A percentile compares a stretch with the other conserved stretches of the same genome.
Evolutionary conservation across 1,140 invertebrate genomes (phyloP).

Genomic region (Phocides pigmalion): DNA sequence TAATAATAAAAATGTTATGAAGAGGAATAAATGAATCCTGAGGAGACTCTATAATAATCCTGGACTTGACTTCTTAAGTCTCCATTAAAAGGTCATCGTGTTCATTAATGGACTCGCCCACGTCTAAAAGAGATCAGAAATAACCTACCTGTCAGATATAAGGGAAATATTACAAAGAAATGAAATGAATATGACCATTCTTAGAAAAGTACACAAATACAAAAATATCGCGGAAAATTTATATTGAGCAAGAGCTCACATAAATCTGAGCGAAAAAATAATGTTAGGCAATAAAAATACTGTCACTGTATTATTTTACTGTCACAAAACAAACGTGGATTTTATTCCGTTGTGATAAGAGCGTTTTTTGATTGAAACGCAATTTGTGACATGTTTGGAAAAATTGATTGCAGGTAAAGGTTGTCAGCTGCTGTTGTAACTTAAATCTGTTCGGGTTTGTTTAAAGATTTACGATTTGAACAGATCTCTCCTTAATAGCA

Average conservation of each 20-base stretch:
- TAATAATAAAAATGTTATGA: too few relatives aligned
- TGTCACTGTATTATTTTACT: conserved; percentile 14
- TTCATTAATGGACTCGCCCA: background rate
- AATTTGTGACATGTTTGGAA: background rate
- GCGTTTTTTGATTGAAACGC: background rate
- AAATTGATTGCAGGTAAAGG: too few relatives aligned
- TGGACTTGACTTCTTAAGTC: background rate
- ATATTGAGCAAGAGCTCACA: background rate
- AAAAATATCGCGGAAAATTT: background rate
- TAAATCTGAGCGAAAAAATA: conserved; percentile 15
- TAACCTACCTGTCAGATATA: conserved; percentile 7
- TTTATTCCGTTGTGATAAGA: conserved; percentile 7
- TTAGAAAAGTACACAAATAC: conserved; percentile 3
- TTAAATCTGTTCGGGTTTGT: too few relatives aligned
- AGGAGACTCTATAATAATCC: too few relatives aligned
- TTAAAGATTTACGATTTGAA: too few relatives aligned
- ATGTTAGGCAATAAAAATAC: conserved; percentile 7
- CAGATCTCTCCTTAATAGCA: too few relatives aligned
- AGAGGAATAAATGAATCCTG: too few relatives aligned
- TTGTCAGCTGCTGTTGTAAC: too few relatives aligned
- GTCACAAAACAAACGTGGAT: conserved; percentile 16
- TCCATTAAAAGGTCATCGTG: background rate
- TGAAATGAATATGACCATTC: conserved; percentile 6
- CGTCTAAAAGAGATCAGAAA: background rate
- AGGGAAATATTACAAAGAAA: conserved; percentile 1